Conservation (phyloP, 2,888 invertebrate genomes). For the Leucozona laternaria region DNA sequence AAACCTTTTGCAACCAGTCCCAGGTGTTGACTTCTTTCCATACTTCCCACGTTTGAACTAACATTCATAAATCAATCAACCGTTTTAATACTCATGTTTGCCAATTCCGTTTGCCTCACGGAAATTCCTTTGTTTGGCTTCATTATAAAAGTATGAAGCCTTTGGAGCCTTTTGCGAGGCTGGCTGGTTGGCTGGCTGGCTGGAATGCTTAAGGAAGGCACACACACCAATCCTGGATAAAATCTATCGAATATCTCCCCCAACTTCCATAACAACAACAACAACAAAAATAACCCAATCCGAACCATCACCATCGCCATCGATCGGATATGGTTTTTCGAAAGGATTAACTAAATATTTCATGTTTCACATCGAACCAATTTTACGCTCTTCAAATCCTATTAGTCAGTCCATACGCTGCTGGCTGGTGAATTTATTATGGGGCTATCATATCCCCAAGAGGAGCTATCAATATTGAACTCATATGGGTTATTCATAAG, state of each 20-base stretch:
- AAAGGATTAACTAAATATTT: conserved; percentile 84
- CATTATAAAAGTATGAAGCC: conserved; percentile 31
- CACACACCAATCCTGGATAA: not conserved
- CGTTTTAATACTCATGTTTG: conserved; percentile 51
- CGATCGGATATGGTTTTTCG: conserved; percentile 71
- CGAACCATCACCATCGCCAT: conserved; percentile 2
- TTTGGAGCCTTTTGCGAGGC: conserved; percentile 7
- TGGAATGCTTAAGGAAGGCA: conserved; percentile 26
- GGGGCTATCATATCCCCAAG: conserved; percentile 74
- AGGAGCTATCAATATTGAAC: conserved; percentile 76
- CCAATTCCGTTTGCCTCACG: conserved; percentile 39
- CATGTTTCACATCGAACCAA: conserved; percentile 84
- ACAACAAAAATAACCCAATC: not conserved
- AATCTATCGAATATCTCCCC: conserved; percentile 6
- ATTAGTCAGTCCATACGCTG: conserved; percentile 82
- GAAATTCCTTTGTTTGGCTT: conserved; percentile 56
- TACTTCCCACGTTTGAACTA: not conserved
- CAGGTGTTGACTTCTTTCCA: no score
- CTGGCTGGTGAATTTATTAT: conserved; percentile 76
- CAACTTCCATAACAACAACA: not conserved
- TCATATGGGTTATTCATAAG: conserved; percentile 74
- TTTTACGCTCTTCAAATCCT: conserved; percentile 84
- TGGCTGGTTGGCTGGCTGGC: no score
- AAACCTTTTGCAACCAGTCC: no score
- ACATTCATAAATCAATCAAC: conserved; percentile 47